Evolutionary conservation across 2,888 invertebrate genomes (phyloP), one percentile per base, ranked within the genome.

Genomic region (Sylvicola fuscatus): DNA sequence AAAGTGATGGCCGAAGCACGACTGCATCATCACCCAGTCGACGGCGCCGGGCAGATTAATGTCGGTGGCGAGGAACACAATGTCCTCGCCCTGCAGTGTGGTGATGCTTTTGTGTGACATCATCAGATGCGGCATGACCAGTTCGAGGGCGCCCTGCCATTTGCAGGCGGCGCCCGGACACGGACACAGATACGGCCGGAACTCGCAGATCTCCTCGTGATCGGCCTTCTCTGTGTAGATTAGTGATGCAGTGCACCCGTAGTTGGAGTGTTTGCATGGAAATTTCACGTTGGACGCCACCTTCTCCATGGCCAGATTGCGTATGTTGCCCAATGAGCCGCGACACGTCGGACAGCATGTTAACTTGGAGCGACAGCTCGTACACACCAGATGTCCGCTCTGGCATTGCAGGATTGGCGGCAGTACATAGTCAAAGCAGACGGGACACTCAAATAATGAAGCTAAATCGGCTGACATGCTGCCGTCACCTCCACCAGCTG

Each of bases 21-120:
- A 92, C 62, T 99, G 98, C 97, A 99, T 98, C 98, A 99, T 99
- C 3, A 90, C 90, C 95, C 95, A 97, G 59, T 97, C 95, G 8
- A 97, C 95, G 26, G 95, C 97, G 39, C 98, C 98, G 6, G 97
- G 97, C 44, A 99, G 70, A 64, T 97, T 98, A 41, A 99, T 98
- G 59, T 99, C 98, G 28, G 98, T 99, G 2, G 98, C 98, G 47
- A 99, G 65, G 61, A 99, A 99, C 35, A 99, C 98, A 48, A 99
- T 99, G 56, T 99, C 98, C 62, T 99, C 98, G 35, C 87, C 92
- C 70, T 97, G 93, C 40, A 98, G 65, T 35, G 95, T 98, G 13
- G 97, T 98, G 49, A 97, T 97, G 51, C 92, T 92, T 62, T 97
- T 97, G 60, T 97, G 93, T 37, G 82, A 81, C 70, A 81, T 89